Conservation (phyloP, 2,113 vertebrate species). For the Mesembrinibis cayennensis region DNA sequence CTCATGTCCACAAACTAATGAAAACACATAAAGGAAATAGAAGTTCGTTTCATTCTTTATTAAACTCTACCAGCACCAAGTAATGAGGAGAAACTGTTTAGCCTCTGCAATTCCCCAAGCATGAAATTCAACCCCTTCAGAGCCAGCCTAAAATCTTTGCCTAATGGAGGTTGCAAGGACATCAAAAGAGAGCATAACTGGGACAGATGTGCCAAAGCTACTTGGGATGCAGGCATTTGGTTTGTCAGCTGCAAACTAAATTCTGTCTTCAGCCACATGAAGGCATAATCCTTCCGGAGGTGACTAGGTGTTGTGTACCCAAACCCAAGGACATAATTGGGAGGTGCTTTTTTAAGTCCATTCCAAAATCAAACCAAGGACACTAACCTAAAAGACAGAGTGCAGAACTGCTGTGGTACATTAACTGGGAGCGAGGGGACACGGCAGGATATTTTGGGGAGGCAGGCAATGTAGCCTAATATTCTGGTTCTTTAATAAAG, state of each 20-base stretch:
- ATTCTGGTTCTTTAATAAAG: neutral
- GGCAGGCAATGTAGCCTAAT: neutral
- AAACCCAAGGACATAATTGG: neutral
- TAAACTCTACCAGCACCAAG: neutral
- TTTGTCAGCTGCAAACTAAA: neutral
- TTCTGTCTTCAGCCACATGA: neutral
- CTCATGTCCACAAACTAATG: slow-evolving; percentile 88
- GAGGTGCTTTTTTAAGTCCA: neutral
- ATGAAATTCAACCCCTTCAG: neutral
- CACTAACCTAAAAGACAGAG: neutral
- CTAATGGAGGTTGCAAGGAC: neutral
- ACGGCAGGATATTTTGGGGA: neutral
- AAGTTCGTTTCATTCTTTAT: neutral
- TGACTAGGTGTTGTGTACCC: neutral
- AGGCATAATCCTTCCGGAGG: neutral
- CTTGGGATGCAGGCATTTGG: neutral
- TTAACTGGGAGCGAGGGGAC: neutral
- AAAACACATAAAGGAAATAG: neutral
- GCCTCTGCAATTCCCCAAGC: neutral
- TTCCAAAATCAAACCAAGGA: neutral
- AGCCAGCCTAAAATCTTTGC: neutral
- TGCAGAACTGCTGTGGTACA: neutral
- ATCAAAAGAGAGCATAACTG: neutral
- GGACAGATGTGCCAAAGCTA: neutral
- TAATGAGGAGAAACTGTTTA: neutral